phyloP scores from a whole-genome alignment of 2,113 vertebrate species.

The Nannospalax galili region DNA sequence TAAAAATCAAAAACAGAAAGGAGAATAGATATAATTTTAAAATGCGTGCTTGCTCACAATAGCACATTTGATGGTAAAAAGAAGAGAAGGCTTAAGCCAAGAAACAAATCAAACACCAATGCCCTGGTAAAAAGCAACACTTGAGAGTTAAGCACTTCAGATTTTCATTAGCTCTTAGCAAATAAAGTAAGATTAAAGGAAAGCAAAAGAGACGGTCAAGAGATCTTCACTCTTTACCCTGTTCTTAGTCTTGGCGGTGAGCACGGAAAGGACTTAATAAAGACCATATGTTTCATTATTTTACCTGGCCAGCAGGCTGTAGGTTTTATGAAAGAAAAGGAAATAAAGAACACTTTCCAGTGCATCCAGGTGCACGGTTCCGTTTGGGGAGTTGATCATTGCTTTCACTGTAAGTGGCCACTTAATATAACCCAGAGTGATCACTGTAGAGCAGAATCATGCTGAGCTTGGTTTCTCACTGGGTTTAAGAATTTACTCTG shows the following conservation, averaged over 20 bases:
- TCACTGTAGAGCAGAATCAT: not conserved
- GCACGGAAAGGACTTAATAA: constrained; percentile 66
- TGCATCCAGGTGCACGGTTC: constrained; percentile 60
- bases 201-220: constrained; percentile 72
- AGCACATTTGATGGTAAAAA: constrained; percentile 50
- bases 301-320: constrained; percentile 72
- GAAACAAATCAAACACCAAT: constrained; percentile 70
- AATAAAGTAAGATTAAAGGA: constrained; percentile 81
- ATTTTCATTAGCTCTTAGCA: constrained; percentile 79
- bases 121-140: constrained; percentile 71
- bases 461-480: constrained; percentile 39
- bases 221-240: constrained; percentile 71
- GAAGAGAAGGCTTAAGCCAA: constrained; percentile 12
- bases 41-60: constrained; percentile 42
- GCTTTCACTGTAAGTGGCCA: constrained; percentile 58
- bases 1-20: not conserved
- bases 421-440: not conserved
- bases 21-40: not conserved
- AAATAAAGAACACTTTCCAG: constrained; percentile 48
- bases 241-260: constrained; percentile 70
- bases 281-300: constrained; percentile 76
- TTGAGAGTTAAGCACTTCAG: constrained; percentile 76
- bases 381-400: constrained; percentile 40
- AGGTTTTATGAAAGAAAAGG: constrained; percentile 44
- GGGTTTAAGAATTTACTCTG: constrained; percentile 18